Evolutionary conservation across 1,140 invertebrate species (phyloP).

Genomic region (Pantala flavescens): DNA sequence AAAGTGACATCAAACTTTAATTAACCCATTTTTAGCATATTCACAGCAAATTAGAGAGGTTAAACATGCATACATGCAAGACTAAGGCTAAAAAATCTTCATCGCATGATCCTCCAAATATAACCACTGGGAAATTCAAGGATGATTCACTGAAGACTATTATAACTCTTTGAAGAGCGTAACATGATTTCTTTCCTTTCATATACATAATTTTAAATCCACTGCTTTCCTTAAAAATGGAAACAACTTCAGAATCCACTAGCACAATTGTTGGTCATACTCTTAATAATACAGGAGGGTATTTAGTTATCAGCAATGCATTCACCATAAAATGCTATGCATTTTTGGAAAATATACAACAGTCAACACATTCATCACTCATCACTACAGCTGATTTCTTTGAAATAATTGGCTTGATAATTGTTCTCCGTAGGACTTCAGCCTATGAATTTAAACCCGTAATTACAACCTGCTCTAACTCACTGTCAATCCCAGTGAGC

Average conservation of each 20-base stretch:
- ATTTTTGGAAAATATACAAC: neutral
- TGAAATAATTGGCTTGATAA: slow-evolving; percentile 5
- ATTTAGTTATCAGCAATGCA: neutral
- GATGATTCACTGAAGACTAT: neutral
- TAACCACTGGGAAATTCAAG: neutral
- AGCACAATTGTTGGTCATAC: neutral
- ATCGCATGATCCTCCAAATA: neutral
- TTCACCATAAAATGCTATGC: neutral
- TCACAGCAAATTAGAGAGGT: slow-evolving; percentile 5
- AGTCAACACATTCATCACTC: slow-evolving; percentile 5
- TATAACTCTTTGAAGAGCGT: neutral
- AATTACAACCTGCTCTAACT: neutral
- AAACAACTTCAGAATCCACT: neutral
- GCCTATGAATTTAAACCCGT: slow-evolving; percentile 5
- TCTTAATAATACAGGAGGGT: neutral
- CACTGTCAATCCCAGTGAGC: neutral
- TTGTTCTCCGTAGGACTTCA: neutral
- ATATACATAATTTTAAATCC: no score
- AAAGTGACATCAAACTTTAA: neutral
- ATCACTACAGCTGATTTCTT: slow-evolving; percentile 7
- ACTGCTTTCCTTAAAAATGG: no score
- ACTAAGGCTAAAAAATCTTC: neutral
- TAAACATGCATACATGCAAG: neutral
- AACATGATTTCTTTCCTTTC: no score
- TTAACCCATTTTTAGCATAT: slow-evolving; percentile 1